Evolutionary conservation across 1,140 invertebrate species (phyloP).

Genomic region (Ceratosolen solmsi): DNA sequence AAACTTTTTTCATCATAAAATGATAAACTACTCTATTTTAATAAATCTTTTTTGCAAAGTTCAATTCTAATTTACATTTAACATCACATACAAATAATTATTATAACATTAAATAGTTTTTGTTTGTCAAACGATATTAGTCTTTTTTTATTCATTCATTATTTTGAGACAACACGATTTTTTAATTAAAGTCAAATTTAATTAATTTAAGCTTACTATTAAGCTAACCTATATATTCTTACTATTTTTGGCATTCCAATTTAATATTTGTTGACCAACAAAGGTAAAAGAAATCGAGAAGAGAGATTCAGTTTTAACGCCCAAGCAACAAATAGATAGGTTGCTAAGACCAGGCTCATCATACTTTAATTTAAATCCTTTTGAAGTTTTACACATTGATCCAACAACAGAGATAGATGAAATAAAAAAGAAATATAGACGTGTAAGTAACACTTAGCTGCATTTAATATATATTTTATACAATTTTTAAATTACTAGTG

Average conservation of each 20-base stretch:
- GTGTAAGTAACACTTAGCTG: conserved; percentile 72
- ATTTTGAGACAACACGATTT: neutral
- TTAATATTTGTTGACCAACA: conserved; percentile 27
- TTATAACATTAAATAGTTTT: neutral
- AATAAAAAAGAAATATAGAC: conserved; percentile 96
- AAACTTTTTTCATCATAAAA: conserved; percentile 1
- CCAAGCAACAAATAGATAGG: conserved; percentile 95
- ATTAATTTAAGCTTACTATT: neutral
- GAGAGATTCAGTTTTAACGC: conserved; percentile 90
- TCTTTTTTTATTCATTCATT: too few species aligned
- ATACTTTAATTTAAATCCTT: conserved; percentile 97
- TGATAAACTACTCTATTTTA: conserved; percentile 3
- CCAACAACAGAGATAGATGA: conserved; percentile 90
- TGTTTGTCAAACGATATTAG: neutral
- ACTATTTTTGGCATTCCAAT: conserved; percentile 7
- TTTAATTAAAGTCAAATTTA: neutral
- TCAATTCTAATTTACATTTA: conserved; percentile 44
- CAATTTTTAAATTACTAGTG: neutral
- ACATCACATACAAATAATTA: conserved; percentile 20
- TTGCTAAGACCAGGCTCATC: conserved; percentile 93
- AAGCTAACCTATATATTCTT: conserved; percentile 22
- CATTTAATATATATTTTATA: conserved; percentile 33
- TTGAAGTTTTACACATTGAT: conserved; percentile 96
- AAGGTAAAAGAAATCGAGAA: conserved; percentile 97
- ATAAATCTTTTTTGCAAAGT: conserved; percentile 33